Conservation (phyloP, 2,888 invertebrate genomes). For the Polyommatus icarus region DNA sequence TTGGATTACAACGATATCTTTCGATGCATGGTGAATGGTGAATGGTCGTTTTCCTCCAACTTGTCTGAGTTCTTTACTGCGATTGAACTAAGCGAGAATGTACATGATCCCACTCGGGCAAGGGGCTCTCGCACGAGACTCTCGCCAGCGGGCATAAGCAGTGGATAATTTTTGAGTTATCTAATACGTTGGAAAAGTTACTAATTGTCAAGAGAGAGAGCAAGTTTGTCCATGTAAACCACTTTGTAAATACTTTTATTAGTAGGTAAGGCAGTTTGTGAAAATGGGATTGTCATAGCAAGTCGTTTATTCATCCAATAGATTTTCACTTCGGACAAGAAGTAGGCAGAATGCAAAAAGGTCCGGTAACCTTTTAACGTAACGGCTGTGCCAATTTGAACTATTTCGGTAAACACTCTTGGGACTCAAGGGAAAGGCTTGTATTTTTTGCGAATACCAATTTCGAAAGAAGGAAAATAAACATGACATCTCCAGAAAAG, state of each 20-base stretch:
- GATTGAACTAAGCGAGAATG: too few relatives aligned
- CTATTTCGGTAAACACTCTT: slow-evolving; percentile 1
- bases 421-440: neutral
- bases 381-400: neutral
- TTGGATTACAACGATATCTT: too few relatives aligned
- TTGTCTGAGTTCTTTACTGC: too few relatives aligned
- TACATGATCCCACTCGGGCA: too few relatives aligned
- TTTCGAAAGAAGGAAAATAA: neutral
- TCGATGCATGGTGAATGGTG: too few relatives aligned
- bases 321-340: neutral
- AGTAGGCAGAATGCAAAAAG: neutral
- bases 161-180: neutral
- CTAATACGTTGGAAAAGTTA: too few relatives aligned
- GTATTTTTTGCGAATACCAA: neutral
- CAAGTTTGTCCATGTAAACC: too few relatives aligned
- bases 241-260: too few relatives aligned
- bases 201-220: too few relatives aligned
- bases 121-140: too few relatives aligned
- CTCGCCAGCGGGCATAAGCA: too few relatives aligned
- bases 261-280: neutral
- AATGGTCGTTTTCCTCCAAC: too few relatives aligned
- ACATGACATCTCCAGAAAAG: neutral
- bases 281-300: neutral
- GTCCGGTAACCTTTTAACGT: neutral
- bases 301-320: neutral